These are phyloP conservation scores for Pachypanchax playfairii DNA, from an alignment of 2,113 vertebrate species.

Conservation along the genomic window DNA sequence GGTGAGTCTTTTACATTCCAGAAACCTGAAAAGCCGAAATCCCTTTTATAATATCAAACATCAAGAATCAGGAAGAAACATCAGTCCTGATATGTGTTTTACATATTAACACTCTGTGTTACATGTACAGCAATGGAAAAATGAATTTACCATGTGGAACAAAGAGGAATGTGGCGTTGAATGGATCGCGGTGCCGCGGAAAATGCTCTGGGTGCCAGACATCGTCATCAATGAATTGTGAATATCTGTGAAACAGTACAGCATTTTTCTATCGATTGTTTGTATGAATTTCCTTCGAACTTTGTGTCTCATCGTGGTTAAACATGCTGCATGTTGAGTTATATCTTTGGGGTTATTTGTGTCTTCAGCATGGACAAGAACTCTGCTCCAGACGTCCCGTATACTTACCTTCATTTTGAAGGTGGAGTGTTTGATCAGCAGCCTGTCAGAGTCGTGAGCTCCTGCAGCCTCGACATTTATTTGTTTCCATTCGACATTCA, in stretches of 20 bases:
- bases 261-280: background rate
- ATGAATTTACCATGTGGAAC: slow-evolving; percentile 55
- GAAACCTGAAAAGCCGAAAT: background rate
- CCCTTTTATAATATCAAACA: too few relatives aligned
- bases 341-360: background rate
- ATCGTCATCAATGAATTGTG: slow-evolving; percentile 63
- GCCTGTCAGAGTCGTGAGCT: slow-evolving; percentile 58
- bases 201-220: slow-evolving; percentile 58
- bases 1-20: slow-evolving; percentile 34
- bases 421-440: slow-evolving; percentile 2
- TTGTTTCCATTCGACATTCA: slow-evolving; percentile 66
- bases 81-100: too few relatives aligned
- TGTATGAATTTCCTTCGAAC: background rate
- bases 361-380: slow-evolving; percentile 60
- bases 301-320: background rate
- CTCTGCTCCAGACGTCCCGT: slow-evolving; percentile 32
- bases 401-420: slow-evolving; percentile 20
- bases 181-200: slow-evolving; percentile 31
- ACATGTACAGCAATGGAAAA: slow-evolving; percentile 37
- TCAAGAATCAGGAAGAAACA: too few relatives aligned
- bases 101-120: too few relatives aligned
- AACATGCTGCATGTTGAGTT: too few relatives aligned
- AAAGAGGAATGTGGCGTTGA: slow-evolving; percentile 32
- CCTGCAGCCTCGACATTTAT: slow-evolving; percentile 60
- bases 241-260: background rate